Evolutionary conservation across 2,113 vertebrate genomes (phyloP).

Genomic region (Pyrgilauda ruficollis): DNA sequence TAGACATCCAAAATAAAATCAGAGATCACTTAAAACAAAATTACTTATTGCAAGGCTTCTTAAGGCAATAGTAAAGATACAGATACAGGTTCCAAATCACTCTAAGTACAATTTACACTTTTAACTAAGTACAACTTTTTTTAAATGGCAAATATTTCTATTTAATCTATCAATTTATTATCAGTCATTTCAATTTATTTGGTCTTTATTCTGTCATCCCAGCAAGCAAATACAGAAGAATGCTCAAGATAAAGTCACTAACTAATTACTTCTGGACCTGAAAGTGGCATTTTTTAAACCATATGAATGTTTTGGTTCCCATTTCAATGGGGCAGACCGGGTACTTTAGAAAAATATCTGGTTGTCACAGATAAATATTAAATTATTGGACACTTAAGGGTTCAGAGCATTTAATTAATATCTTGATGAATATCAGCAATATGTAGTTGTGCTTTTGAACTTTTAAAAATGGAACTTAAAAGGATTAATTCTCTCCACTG

Average conservation of each 20-base stretch:
- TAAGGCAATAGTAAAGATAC: neutral
- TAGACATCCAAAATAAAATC: neutral
- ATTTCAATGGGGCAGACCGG: neutral
- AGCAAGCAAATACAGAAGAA: neutral
- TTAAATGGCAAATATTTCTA: neutral
- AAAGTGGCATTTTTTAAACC: neutral
- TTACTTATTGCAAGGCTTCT: neutral
- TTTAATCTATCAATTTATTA: neutral
- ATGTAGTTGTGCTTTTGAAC: neutral
- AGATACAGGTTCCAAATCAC: neutral
- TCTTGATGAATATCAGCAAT: neutral
- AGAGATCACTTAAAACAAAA: neutral
- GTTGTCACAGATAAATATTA: neutral
- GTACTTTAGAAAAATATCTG: neutral
- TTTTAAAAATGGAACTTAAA: neutral
- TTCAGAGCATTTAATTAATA: neutral
- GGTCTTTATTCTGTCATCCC: neutral
- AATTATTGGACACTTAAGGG: neutral
- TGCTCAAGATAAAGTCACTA: neutral
- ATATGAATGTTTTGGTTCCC: neutral
- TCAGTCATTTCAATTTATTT: neutral
- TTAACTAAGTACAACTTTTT: no score
- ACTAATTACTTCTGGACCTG: neutral
- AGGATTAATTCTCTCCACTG: neutral
- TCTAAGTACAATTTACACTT: neutral